A percentile compares a stretch with the other conserved stretches of the same genome.
These are phyloP conservation scores for Apostichopus japonicus DNA, from an alignment of 35 echinoderm and acorn worm genomes.

Conservation along the genomic window DNA sequence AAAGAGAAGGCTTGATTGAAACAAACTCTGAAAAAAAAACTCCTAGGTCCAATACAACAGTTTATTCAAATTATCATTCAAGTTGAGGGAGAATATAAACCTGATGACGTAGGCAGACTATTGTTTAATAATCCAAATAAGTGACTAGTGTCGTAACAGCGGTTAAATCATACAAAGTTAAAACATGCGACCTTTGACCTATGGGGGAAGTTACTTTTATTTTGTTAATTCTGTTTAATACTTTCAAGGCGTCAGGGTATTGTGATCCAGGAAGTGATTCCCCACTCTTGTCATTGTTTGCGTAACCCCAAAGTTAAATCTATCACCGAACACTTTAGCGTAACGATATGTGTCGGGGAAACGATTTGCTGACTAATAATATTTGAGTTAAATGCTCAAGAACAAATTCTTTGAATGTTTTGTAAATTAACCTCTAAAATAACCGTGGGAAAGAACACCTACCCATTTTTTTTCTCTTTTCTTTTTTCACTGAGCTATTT, in stretches of 20 bases:
- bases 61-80: too few relatives aligned
- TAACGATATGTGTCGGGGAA: neutral
- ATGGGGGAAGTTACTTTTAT: neutral
- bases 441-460: constrained; percentile 13
- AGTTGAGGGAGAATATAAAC: too few relatives aligned
- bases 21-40: too few relatives aligned
- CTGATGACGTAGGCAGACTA: too few relatives aligned
- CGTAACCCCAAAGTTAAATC: neutral
- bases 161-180: neutral
- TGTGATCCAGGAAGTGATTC: neutral
- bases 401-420: constrained; percentile 22
- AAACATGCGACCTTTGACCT: neutral
- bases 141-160: neutral
- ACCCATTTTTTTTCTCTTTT: neutral
- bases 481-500: constrained; percentile 18
- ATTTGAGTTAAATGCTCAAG: neutral
- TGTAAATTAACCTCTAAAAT: neutral
- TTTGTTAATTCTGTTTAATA: constrained; percentile 12
- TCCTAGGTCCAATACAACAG: too few relatives aligned
- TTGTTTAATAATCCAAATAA: neutral
- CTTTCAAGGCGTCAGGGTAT: constrained; percentile 10
- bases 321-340: neutral
- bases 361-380: neutral
- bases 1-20: too few relatives aligned
- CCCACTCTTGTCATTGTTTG: constrained; percentile 1